Evolutionary conservation across 37 sponge, comb jelly and placozoan species (phyloP), one percentile per base, ranked within the genome.

Genomic region (Aplysina aerophoba): DNA sequence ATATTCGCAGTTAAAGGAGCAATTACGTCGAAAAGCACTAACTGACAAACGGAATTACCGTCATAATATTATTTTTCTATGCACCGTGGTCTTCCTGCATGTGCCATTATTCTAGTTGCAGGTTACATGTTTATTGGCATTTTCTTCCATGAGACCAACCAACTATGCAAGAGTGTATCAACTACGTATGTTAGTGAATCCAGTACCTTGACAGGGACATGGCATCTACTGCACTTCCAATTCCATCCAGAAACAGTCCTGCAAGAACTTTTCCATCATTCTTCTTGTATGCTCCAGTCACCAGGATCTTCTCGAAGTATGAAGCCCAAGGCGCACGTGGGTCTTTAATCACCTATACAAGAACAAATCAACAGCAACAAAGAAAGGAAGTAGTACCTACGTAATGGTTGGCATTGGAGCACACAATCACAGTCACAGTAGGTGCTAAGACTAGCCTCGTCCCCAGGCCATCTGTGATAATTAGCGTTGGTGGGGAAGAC

Each of bases 241-340:
- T 69, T 0, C 87, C 87, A 80, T 87, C 87, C 12, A 71, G 38
- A 40, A 87, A 87, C 39, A 60, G 24, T 21, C 87, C 87, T 54
- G 81, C 87, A 68, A 87, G 55, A 6, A 87, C 8, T 67, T 55
- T 80, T 0, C 87, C 87, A n/a, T 87, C 73, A 69, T 87, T 87
- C 61, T 81, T 81, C 59, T 87, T 81, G 72, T 80, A 67, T 57
- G 87, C 82, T 5, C 21, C 11, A 17, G 73, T 35, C 35, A 71
- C 73, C 73, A 35, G 20, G 31, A 71, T 71, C 28, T 71, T 33
- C 36, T 5, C 35, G 17, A 35, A 71, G 73, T 27, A 37, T 5
- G 34, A 5, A 27, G 20, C n/a, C 37, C 64, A 62, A 62, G 64
- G 64, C 11, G 4, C 12, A 3, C 15, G 13, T 34, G 87, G 11